Percentiles rank a stretch among this genome's conserved stretches.
phyloP scores from a whole-genome alignment of 2,888 invertebrate genomes.

The Trissolcus brochymenae region DNA sequence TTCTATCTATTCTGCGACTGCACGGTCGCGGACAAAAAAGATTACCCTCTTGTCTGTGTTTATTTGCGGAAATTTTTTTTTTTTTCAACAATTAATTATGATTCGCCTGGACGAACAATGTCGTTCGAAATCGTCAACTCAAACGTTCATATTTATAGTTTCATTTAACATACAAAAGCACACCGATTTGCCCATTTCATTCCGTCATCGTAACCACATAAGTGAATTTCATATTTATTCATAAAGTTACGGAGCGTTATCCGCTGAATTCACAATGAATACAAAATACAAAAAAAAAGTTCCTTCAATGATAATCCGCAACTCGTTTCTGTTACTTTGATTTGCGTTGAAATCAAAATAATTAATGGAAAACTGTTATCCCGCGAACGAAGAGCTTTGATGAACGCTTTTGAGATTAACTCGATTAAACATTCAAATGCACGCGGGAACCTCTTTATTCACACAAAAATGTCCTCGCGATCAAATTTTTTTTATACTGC shows the following conservation, averaged over 20 bases:
- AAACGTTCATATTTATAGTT: constrained; percentile 1
- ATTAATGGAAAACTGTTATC: too few relatives aligned
- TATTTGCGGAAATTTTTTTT: constrained; percentile 40
- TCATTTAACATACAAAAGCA: background rate
- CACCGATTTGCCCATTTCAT: constrained; percentile 34
- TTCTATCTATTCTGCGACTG: too few relatives aligned
- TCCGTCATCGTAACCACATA: constrained; percentile 26
- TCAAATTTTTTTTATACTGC: constrained; percentile 1
- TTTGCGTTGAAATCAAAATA: too few relatives aligned
- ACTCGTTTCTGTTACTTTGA: too few relatives aligned
- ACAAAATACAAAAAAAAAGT: background rate
- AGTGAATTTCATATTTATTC: constrained; percentile 39
- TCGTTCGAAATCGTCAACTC: constrained; percentile 22
- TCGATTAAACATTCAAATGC: background rate
- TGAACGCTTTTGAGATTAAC: background rate
- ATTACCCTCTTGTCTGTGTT: constrained; percentile 2
- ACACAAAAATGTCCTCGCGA: constrained; percentile 21
- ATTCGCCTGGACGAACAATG: constrained; percentile 15
- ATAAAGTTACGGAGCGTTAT: constrained; percentile 30
- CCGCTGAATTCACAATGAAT: constrained; percentile 7
- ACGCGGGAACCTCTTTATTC: background rate
- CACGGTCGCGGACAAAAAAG: background rate
- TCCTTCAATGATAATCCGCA: too few relatives aligned
- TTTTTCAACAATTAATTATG: constrained; percentile 35
- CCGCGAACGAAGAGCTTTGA: too few relatives aligned